These are phyloP conservation scores for Conus betulinus DNA, from an alignment of 1,140 invertebrate species.

Conservation along the genomic window DNA sequence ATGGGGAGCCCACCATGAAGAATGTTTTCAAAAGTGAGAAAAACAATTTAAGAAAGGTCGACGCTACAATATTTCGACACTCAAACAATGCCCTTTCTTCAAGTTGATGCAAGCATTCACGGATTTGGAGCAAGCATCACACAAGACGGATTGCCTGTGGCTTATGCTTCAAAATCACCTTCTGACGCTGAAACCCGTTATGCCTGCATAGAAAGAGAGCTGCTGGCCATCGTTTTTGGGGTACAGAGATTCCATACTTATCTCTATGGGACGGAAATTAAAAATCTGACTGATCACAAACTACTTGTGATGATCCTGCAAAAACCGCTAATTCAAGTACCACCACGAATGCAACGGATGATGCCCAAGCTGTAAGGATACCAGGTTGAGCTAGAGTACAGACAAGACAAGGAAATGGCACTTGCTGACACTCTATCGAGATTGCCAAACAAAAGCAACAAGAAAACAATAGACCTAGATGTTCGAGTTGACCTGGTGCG, in stretches of 20 bases:
- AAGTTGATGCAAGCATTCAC: slow-evolving; percentile 53
- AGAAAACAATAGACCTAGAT: no score
- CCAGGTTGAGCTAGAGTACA: no score
- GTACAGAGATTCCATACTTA: slow-evolving; percentile 79
- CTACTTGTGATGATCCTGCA: slow-evolving; percentile 41
- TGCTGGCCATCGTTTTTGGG: slow-evolving; percentile 65
- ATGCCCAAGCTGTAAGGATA: no score
- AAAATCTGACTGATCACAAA: no score
- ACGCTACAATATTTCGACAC: slow-evolving; percentile 54
- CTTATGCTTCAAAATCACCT: slow-evolving; percentile 75
- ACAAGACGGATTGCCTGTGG: slow-evolving; percentile 67
- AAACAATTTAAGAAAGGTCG: slow-evolving; percentile 41
- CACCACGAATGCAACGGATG: no score
- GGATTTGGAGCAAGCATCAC: slow-evolving; percentile 64
- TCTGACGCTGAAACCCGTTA: slow-evolving; percentile 73
- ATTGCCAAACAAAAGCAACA: no score
- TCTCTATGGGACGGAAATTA: neutral
- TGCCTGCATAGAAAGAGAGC: slow-evolving; percentile 77
- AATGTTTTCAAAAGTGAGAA: slow-evolving; percentile 46
- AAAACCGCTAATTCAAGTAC: neutral
- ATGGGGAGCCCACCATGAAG: slow-evolving; percentile 37
- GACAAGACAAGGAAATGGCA: no score
- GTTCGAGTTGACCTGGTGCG: no score
- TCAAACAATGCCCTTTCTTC: slow-evolving; percentile 39
- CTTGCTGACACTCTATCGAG: no score